phyloP scores from a whole-genome alignment of 2,888 invertebrate species.

The Pegoplata infirma region DNA sequence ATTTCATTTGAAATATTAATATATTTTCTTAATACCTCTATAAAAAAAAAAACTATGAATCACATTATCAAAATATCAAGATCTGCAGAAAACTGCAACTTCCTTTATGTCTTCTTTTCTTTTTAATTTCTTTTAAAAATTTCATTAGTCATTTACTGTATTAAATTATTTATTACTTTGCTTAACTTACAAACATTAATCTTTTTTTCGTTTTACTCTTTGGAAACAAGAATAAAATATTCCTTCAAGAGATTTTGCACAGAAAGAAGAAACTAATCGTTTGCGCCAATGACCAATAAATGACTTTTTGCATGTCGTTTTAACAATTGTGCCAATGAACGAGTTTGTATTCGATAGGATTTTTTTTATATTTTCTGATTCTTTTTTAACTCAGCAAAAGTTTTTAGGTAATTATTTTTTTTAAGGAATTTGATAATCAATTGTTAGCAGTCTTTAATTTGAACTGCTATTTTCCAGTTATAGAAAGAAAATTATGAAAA shows the following conservation, averaged over 20 bases:
- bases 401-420: no score
- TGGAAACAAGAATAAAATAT: no score
- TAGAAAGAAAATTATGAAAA: no score
- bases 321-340: constrained; percentile 16
- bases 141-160: constrained; percentile 11
- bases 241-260: background rate
- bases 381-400: no score
- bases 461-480: no score
- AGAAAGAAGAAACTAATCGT: constrained; percentile 3
- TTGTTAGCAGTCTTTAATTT: no score
- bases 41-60: no score
- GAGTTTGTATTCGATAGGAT: background rate
- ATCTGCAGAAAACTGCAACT: no score
- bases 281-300: constrained; percentile 35
- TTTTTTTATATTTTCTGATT: background rate
- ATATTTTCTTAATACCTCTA: no score
- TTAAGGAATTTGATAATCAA: no score
- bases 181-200: constrained; percentile 40
- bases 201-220: constrained; percentile 22
- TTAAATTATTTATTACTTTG: constrained; percentile 29
- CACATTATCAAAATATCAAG: no score
- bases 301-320: constrained; percentile 31
- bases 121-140: background rate
- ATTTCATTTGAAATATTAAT: no score
- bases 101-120: background rate